phyloP scores from a whole-genome alignment of 2,797 vertebrate genomes.

The Dallia pectoralis region DNA sequence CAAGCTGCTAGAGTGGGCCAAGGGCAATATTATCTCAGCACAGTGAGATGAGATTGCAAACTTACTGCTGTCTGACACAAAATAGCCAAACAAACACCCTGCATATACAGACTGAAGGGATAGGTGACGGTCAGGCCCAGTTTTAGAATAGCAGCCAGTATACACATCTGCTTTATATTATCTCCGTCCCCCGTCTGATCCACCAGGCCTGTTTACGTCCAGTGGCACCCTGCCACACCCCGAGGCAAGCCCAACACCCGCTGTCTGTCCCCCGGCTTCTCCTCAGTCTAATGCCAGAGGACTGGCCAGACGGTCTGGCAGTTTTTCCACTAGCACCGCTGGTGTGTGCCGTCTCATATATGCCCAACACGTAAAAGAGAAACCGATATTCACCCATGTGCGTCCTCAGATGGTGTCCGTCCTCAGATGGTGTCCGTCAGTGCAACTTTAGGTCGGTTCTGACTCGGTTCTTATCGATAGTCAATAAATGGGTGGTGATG shows the following conservation, averaged over 20 bases:
- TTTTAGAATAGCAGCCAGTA: neutral
- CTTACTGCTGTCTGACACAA: neutral
- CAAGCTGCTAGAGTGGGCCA: neutral
- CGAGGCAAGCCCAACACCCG: neutral
- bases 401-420: neutral
- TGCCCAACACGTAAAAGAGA: neutral
- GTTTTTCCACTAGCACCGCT: neutral
- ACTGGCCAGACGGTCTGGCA: neutral
- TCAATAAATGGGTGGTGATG: neutral
- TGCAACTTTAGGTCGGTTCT: neutral
- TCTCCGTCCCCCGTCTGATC: neutral
- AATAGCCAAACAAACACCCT: constrained; percentile 6
- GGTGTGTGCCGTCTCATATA: neutral
- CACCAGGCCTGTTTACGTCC: neutral
- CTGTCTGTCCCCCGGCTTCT: neutral
- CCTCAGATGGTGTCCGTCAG: neutral
- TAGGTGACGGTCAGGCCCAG: constrained; percentile 25
- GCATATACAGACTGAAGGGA: constrained; percentile 26
- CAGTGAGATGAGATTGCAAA: neutral
- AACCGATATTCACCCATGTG: neutral
- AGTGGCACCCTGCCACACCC: constrained; percentile 6
- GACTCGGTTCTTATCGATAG: neutral
- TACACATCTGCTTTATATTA: constrained; percentile 26
- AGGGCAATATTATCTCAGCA: neutral
- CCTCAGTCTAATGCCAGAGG: neutral